Base-by-base conservation (phyloP, 2,113 vertebrate species). In the Salvator merianae region DNA sequence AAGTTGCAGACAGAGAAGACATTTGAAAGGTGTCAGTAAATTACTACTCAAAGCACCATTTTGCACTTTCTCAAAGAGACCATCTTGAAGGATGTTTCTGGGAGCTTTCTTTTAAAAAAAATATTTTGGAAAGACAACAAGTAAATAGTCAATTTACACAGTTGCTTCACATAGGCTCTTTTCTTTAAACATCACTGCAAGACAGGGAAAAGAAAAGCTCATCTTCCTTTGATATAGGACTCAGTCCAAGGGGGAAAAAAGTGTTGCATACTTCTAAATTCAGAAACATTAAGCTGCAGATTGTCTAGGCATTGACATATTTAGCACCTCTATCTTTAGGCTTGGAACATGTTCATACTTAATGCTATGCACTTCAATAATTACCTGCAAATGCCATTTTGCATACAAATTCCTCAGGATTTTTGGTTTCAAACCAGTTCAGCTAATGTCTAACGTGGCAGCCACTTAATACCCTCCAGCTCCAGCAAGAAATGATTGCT, bases 11-110 rank as follows among this genome's bases (percentile, higher is more conserved):
- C 91, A 96, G 90, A 94, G 93, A 73, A 90, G 89, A 94, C 94
- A 86, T 93, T 92, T 79, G 94, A 94, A 91, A 94, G 92, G 89
- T 93, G 94, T 93, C 93, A 93, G 81, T 91, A 93, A 94, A 94
- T 80, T 82, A 88, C 87, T 89, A 66, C 90, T 93, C 90, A 88
- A 88, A 92, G 92, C 88, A 93, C 87, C 89, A 85, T 91, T 94
- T 95, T 94, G 89, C 90, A 94, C 68, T 86, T 86, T 92, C 91
- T 91, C 90, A 80, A 85, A 93, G 30, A 92, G 92, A 92, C 91
- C 88, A 90, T 88, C 90, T 88, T 93, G 93, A 93, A 88, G 85
- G 85, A 90, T 89, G 68, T 89, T 94, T 95, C 91, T 90, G 84
- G 83, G 86, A 77, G 66, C 34, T 72, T 76, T 87, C 86, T 87